These are phyloP conservation scores for Pseudopodoces humilis DNA, from an alignment of 2,113 vertebrate genomes.

Conservation along the genomic window DNA sequence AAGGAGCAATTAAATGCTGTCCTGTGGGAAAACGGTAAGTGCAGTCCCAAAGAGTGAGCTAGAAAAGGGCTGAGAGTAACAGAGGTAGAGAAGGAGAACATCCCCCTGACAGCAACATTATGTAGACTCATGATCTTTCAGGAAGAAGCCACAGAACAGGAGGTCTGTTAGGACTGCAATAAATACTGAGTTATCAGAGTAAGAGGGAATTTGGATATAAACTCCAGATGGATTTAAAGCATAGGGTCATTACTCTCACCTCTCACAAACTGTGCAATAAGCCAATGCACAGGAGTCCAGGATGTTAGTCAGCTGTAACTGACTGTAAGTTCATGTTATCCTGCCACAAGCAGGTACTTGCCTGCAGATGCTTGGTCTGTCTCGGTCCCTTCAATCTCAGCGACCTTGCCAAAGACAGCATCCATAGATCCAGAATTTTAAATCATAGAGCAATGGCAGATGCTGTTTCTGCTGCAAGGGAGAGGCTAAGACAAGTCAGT, in stretches of 20 bases:
- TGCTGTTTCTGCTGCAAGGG: not conserved
- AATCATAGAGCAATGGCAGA: not conserved
- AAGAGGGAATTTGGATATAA: slow-evolving; percentile 13
- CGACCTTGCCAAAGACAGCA: not conserved
- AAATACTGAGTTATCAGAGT: slow-evolving; percentile 34
- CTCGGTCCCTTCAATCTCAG: not conserved
- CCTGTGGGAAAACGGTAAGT: slow-evolving; percentile 37
- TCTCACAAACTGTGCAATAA: slow-evolving; percentile 4
- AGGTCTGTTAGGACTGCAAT: slow-evolving; percentile 15
- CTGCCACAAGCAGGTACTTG: not conserved
- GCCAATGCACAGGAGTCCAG: not conserved
- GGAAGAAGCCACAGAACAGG: not conserved
- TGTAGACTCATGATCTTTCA: not conserved
- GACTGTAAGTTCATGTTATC: not conserved
- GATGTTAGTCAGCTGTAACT: not conserved
- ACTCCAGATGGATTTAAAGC: slow-evolving; percentile 26
- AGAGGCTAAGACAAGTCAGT: not conserved
- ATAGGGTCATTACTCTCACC: not conserved
- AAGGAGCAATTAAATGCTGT: slow-evolving; percentile 66
- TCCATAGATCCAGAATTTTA: not conserved
- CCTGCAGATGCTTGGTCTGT: not conserved
- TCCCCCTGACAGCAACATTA: not conserved
- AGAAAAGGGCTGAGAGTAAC: not conserved
- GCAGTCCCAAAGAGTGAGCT: not conserved
- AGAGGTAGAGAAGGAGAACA: slow-evolving; percentile 7